Evolutionary conservation across 2,797 vertebrate genomes (phyloP), one percentile per base, ranked within the genome.

Genomic region (Aphelocoma californica): DNA sequence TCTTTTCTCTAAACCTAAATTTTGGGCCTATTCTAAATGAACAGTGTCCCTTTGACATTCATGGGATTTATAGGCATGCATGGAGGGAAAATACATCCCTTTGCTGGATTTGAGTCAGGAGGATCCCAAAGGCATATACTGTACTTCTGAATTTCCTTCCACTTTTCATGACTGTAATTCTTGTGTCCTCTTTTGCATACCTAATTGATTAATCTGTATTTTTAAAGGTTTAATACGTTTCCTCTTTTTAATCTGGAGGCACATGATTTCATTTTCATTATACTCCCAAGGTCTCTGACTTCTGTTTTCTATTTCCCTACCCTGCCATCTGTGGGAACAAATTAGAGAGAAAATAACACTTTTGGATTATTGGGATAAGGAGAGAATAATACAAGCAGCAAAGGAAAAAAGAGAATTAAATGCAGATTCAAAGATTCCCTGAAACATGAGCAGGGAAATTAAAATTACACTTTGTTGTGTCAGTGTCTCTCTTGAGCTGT

Each of bases 121-220:
- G 53, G 73, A 95, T 97, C 97, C 97, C 97, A 96, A 88, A 97
- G 97, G 97, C 95, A 96, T 94, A 95, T 90, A 94, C 92, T 73
- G 53, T 83, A 97, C 91, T 96, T 96, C 92, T 92, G 96, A 96
- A 97, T 97, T 97, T 92, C 88, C 96, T 96, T 97, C 90, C 0
- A 28, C 95, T 96, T 97, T 97, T 97, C 94, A 94, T 93, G 77
- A 84, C 70, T 92, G 53, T 94, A 97, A 97, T 96, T 97, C 94
- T 97, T 96, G 81, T 94, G 94, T 95, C 93, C 96, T 95, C 80
- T 88, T 96, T 96, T 97, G 97, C 96, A 96, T 96, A 97, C 96
- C 97, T 96, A 97, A 97, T 96, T 97, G 96, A 97, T 97, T 97
- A 96, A 97, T 96, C 97, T 96, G 95, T 97, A 94, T 87, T 97